These are phyloP conservation scores for Peribatodes rhomboidaria DNA, from an alignment of 2,888 invertebrate species.

Conservation along the genomic window DNA sequence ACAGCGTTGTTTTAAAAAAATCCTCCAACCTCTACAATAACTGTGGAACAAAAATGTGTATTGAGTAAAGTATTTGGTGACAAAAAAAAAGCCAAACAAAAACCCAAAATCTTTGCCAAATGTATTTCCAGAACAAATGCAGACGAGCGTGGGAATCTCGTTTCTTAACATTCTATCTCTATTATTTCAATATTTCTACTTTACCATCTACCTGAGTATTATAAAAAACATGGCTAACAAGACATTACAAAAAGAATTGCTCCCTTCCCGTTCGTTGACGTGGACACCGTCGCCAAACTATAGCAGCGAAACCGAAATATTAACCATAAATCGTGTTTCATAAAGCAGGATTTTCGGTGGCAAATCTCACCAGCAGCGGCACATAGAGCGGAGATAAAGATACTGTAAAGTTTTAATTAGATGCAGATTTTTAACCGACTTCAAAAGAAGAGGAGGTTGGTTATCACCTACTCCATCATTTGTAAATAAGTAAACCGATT, in stretches of 20 bases:
- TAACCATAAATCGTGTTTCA: no score
- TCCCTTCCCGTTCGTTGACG: background rate
- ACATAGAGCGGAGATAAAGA: no score
- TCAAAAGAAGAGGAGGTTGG: no score
- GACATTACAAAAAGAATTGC: slow-evolving; percentile 1
- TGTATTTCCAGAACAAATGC: slow-evolving; percentile 22
- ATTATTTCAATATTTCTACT: no score
- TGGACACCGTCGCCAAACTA: no score
- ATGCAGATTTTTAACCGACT: no score
- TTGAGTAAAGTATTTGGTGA: slow-evolving; percentile 6
- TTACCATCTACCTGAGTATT: slow-evolving; percentile 2
- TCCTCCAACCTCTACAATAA: background rate
- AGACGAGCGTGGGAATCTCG: slow-evolving; percentile 20
- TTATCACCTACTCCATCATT: no score
- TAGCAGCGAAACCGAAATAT: no score
- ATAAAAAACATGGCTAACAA: slow-evolving; percentile 1
- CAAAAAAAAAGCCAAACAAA: slow-evolving; percentile 8
- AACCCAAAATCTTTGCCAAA: slow-evolving; percentile 24
- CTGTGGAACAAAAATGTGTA: background rate
- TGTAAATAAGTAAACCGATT: no score
- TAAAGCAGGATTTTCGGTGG: no score
- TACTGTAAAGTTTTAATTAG: no score
- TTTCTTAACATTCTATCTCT: slow-evolving; percentile 11
- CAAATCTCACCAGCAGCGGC: no score
- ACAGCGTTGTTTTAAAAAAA: background rate